Base-by-base conservation (phyloP, 2,113 vertebrate species). In the Pao palembangensis region DNA sequence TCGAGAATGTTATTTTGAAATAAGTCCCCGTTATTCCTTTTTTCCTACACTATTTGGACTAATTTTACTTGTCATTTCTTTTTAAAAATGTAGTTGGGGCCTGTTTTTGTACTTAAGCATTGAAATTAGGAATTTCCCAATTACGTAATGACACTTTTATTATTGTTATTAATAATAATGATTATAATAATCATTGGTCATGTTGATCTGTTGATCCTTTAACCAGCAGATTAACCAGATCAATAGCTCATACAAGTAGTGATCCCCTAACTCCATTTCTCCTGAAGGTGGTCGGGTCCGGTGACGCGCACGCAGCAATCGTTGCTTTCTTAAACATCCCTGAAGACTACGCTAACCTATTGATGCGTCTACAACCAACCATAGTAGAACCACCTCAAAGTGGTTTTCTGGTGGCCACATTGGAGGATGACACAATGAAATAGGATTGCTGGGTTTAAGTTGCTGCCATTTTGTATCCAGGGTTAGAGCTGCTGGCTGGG, bases 381-480 rank as follows among this genome's bases (percentile, higher is more conserved):
- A 23, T 50, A 8, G 5, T 13, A 14, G 41, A 43, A 43, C 3
- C 34, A 38, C 34, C 34, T 38, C 34, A 21, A 64, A 57, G 15
- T 0, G 8, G 43, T 71, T 63, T 69, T 64, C 83, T 64, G 74
- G 47, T 62, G 42, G 65, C 83, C 81, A 85, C 69, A 73, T 80
- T 82, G 84, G 76, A 71, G 48, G 73, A 68, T 75, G 85, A 73
- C 69, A 71, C 51, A 20, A 41, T 51, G 56, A 61, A 90, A 85
- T 85, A 81, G 88, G 88, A 91, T 90, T 89, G 83, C 71, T 69
- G 78, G 78, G 64, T 87, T 88, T 90, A 91, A 88, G 71, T 85
- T 80, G 79, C 81, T 88, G 86, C 88, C 81, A 84, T 88, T 89
- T 88, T 54, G 85, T 81, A 67, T 61, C 60, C 81, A 64, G 74